These are phyloP conservation scores for Tylochromis polylepis DNA, from an alignment of 2,113 vertebrate species.

Conservation along the genomic window DNA sequence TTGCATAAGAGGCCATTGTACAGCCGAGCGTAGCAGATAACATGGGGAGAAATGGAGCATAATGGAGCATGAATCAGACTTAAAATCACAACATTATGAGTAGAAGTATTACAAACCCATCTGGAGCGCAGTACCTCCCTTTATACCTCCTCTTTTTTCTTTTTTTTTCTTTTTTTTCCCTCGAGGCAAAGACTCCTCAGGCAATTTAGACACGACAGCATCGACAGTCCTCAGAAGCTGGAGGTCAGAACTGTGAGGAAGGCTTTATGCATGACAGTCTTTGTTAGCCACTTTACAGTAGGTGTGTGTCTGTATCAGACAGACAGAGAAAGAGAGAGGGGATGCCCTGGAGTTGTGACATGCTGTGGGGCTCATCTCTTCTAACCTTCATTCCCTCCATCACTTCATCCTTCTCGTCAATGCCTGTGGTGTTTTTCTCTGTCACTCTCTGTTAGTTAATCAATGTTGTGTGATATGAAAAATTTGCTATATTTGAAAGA, in stretches of 20 bases:
- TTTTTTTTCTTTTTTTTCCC: not conserved
- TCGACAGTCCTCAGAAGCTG: not conserved
- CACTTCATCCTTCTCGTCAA: not conserved
- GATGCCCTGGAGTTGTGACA: not conserved
- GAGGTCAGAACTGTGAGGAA: not conserved
- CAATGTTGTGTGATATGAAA: not conserved
- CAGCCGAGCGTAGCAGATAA: not conserved
- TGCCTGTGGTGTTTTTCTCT: not conserved
- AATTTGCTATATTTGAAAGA: not conserved
- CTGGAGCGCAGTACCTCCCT: not conserved
- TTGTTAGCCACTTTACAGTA: slow-evolving; percentile 14
- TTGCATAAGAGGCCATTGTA: not conserved
- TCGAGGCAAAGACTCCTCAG: slow-evolving; percentile 19
- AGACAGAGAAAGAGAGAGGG: not conserved
- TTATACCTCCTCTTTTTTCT: not conserved
- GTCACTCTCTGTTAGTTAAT: not conserved
- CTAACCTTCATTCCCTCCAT: not conserved
- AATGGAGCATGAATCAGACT: slow-evolving; percentile 20
- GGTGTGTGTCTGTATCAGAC: not conserved
- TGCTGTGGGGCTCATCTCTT: not conserved
- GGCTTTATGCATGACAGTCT: slow-evolving; percentile 20
- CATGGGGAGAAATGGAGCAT: not conserved
- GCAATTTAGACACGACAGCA: slow-evolving; percentile 14
- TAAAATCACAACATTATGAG: not conserved
- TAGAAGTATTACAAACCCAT: not conserved